Evolutionary conservation across 2,888 invertebrate genomes (phyloP).

Genomic region (Drosophila robusta): DNA sequence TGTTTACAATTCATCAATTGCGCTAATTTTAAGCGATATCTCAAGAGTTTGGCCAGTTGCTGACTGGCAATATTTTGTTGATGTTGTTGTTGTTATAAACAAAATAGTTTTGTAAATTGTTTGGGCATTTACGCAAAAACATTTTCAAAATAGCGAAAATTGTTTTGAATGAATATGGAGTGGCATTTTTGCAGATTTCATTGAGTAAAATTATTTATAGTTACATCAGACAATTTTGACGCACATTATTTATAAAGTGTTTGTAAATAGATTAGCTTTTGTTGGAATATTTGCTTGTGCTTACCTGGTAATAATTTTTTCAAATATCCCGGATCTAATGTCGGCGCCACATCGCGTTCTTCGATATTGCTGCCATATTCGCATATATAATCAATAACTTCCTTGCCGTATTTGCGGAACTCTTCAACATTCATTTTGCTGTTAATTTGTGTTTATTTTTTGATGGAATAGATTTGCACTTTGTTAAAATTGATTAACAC

Average conservation of each 20-base stretch:
- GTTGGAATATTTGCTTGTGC: constrained; percentile 12
- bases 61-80: constrained; percentile 4
- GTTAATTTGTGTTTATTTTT: constrained; percentile 16
- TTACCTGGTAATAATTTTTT: constrained; percentile 88
- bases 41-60: constrained; percentile 9
- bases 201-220: constrained; percentile 23
- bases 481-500: constrained; percentile 15
- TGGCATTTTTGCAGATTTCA: constrained; percentile 21
- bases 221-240: constrained; percentile 7
- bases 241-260: constrained; percentile 5
- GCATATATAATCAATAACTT: constrained; percentile 94
- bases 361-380: constrained; percentile 90
- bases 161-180: constrained; percentile 30
- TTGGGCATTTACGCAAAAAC: constrained; percentile 2
- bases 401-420: constrained; percentile 90
- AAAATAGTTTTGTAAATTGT: constrained; percentile 25
- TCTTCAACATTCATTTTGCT: constrained; percentile 90
- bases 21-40: constrained; percentile 40
- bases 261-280: neutral
- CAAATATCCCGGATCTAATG: constrained; percentile 92
- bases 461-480: constrained; percentile 19
- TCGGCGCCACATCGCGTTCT: constrained; percentile 90
- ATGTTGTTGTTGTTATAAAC: constrained; percentile 17
- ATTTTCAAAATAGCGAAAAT: constrained; percentile 22
- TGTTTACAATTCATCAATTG: constrained; percentile 62